These are phyloP conservation scores for Pammene fasciana DNA, from an alignment of 2,888 invertebrate species.

Conservation along the genomic window DNA sequence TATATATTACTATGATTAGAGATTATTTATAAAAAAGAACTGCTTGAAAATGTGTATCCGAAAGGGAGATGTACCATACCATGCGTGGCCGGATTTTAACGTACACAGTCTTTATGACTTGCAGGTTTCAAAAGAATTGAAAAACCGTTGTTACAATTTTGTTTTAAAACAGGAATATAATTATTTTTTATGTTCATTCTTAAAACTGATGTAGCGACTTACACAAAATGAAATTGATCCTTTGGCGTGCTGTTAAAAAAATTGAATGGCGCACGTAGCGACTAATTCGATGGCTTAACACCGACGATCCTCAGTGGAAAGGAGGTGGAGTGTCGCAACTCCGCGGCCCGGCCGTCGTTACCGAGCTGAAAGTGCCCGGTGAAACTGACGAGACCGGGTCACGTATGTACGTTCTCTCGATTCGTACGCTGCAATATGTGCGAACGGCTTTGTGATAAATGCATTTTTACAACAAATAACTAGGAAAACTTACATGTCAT, in stretches of 20 bases:
- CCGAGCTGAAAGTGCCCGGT: slow-evolving; percentile 70
- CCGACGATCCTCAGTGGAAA: slow-evolving; percentile 51
- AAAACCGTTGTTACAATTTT: slow-evolving; percentile 1
- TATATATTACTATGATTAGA: too few species aligned
- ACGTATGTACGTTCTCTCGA: slow-evolving; percentile 65
- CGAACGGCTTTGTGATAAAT: slow-evolving; percentile 50
- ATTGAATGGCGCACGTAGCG: slow-evolving; percentile 8
- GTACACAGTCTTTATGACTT: too few species aligned
- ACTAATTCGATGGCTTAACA: slow-evolving; percentile 42
- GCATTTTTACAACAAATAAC: background rate
- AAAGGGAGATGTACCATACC: too few species aligned
- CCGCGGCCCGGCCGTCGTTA: slow-evolving; percentile 59
- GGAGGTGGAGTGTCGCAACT: slow-evolving; percentile 57
- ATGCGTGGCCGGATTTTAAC: too few species aligned
- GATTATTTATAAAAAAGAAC: too few species aligned
- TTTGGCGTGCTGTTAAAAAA: background rate
- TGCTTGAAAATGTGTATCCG: too few species aligned
- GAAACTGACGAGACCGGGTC: slow-evolving; percentile 69
- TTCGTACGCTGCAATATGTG: slow-evolving; percentile 53
- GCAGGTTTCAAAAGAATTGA: background rate
- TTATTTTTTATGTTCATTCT: background rate
- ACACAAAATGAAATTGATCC: slow-evolving; percentile 3
- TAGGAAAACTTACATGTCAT: background rate
- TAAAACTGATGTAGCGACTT: background rate
- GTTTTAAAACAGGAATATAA: background rate